Evolutionary conservation across 2,888 invertebrate genomes (phyloP), one percentile per base, ranked within the genome.

Genomic region (Clunio marinus): DNA sequence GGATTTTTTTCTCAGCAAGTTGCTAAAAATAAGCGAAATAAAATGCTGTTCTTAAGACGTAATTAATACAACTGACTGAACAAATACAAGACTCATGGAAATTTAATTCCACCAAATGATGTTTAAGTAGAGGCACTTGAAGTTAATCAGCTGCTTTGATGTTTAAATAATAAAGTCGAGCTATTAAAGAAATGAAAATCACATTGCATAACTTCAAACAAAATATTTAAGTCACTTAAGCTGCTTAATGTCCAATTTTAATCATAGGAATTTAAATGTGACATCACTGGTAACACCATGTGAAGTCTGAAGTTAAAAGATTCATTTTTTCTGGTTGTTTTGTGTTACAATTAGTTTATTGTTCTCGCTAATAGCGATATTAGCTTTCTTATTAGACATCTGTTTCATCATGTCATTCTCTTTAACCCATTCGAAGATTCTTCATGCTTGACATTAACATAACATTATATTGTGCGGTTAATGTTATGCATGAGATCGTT

Each of bases 341-440:
- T 17, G 20, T 5, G 51, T 45, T 17, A 59, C 59, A 59, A 59
- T 59, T 59, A 59, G 59, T 59, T 59, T 59, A 59, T 59, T 59
- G 59, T 59, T 59, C 59, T 59, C 59, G 32, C 59, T 59, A 59
- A 59, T 59, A 59, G 59, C 35, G 32, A 59, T 25, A 59, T 59
- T 59, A 59, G 27, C 35, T 35, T 59, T 59, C 59, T 13, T 35
- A 59, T 59, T 57, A 57, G 57, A 57, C 57, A 57, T 57, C 57
- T 57, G 57, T 57, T 51, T 57, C 57, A 57, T 57, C 57, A 20
- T 57, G 20, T 57, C 57, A 13, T 57, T 57, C 27, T 4, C 27
- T 24, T 15, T 20, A 57, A 27, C 45, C 45, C 45, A 17, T 27
- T 57, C 17, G 45, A 24, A n/a, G 20, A 24, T 57, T 24, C 27